Base-by-base conservation (phyloP, 23 tunicate species). In the Oikopleura vanhoeffeni region DNA sequence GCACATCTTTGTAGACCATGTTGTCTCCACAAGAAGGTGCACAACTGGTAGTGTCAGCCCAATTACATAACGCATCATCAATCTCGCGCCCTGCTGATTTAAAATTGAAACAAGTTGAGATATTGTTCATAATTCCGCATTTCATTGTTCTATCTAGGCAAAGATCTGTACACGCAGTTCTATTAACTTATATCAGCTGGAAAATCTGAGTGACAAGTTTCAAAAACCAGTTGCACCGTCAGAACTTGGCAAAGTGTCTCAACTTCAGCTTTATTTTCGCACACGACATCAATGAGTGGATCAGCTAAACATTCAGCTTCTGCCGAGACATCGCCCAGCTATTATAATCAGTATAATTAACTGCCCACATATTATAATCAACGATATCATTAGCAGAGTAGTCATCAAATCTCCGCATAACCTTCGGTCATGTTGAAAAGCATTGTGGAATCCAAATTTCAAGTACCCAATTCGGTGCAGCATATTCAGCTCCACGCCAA, bases 1-100 rank as follows among this genome's bases (percentile, higher is more conserved):
- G 86, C 88, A 40, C 88, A 86, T 2, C 86, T n/a, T 85, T 60
- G 88, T 86, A 86, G 28, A 30, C 40, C 40, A 67, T 84, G 40
- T 83, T 86, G 4, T 13, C 76, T 32, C 86, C 86, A 42, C 88
- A 86, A 33, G 76, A 0, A 0, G 86, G 88, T 1, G 86, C 87
- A 0, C 85, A 39, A 13, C 83, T 77, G 0, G 40, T 40, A 41
- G 40, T 32, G 33, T 33, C 76, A 83, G 49, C 86, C 88, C 88
- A 86, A 27, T 84, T 36, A 40, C 88, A 86, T 24, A 71, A 71
- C 32, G 49, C 40, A 18, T 0, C 39, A 38, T 38, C 85, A 49
- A 49, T 49, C 24, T 24, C 64, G 64, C 13, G 24, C n/a, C n/a
- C n/a, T 49, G 64, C 13, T 13, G 24, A 24, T 24, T 8, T 13